These are phyloP conservation scores for Brachionichthys hirsutus DNA, from an alignment of 2,113 vertebrate genomes.

Conservation along the genomic window DNA sequence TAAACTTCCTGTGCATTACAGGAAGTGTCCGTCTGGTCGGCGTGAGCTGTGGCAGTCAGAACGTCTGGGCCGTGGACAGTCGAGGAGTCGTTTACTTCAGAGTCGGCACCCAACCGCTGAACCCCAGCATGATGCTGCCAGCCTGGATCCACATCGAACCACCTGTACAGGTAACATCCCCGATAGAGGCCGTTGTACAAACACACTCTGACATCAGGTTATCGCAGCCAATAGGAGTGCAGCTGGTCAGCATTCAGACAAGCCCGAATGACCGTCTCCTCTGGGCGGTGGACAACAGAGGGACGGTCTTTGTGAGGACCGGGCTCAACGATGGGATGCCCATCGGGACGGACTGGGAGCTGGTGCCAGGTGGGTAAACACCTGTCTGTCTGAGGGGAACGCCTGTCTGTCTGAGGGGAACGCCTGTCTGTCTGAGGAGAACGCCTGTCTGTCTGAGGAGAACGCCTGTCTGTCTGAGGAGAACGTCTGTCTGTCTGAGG, in stretches of 20 bases:
- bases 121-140: no score
- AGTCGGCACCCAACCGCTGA: conserved; percentile 94
- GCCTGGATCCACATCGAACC: conserved; percentile 96
- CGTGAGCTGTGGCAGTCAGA: conserved; percentile 91
- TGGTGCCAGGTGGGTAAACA: conserved; percentile 86
- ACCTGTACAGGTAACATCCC: conserved; percentile 86
- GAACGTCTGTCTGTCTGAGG: no score
- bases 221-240: conserved; percentile 86
- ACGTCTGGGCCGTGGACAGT: conserved; percentile 93
- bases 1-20: conserved; percentile 69
- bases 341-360: conserved; percentile 93
- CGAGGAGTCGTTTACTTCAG: conserved; percentile 92
- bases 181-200: no score
- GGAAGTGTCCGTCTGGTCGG: conserved; percentile 84
- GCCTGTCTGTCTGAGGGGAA: neutral
- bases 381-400: neutral
- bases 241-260: conserved; percentile 85
- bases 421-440: neutral
- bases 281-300: conserved; percentile 91
- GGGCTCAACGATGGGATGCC: conserved; percentile 96
- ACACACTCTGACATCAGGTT: conserved; percentile 32
- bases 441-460: no score
- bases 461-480: no score
- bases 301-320: conserved; percentile 85
- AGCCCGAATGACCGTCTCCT: conserved; percentile 91